Percentiles rank a stretch among this genome's conserved stretches.
phyloP scores from a whole-genome alignment of 2,888 invertebrate species.

The Tetropium fuscum region DNA sequence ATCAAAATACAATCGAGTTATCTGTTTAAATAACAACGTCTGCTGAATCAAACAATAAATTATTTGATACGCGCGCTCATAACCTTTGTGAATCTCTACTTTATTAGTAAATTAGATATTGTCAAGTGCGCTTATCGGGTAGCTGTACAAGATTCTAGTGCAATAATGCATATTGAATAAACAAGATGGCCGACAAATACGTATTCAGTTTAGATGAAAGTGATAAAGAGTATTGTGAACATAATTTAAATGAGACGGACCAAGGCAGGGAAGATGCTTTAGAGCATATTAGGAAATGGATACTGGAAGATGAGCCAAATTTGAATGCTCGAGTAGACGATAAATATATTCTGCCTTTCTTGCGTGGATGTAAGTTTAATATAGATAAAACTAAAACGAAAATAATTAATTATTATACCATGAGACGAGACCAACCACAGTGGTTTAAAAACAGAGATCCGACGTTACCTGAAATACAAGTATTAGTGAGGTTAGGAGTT shows the following conservation, averaged over 20 bases:
- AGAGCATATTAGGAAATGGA: constrained; percentile 62
- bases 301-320: constrained; percentile 62
- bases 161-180: background rate
- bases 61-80: too few species aligned
- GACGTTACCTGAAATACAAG: constrained; percentile 68
- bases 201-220: constrained; percentile 44
- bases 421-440: constrained; percentile 68
- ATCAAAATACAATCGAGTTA: too few species aligned
- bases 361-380: constrained; percentile 72
- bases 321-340: constrained; percentile 65
- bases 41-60: too few species aligned
- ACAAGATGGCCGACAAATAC: constrained; percentile 29
- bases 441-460: constrained; percentile 74
- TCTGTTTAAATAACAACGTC: too few species aligned
- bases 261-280: constrained; percentile 51
- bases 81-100: too few species aligned
- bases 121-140: too few species aligned
- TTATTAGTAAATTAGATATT: too few species aligned
- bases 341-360: constrained; percentile 68
- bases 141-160: background rate
- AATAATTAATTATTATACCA: constrained; percentile 69
- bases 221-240: constrained; percentile 48
- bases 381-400: constrained; percentile 70
- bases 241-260: constrained; percentile 58
- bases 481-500: constrained; percentile 69